A percentile compares a stretch with the other conserved stretches of the same genome.
phyloP scores from a whole-genome alignment of 53 echinoderm and acorn worm species.

The Paracentrotus lividus region DNA sequence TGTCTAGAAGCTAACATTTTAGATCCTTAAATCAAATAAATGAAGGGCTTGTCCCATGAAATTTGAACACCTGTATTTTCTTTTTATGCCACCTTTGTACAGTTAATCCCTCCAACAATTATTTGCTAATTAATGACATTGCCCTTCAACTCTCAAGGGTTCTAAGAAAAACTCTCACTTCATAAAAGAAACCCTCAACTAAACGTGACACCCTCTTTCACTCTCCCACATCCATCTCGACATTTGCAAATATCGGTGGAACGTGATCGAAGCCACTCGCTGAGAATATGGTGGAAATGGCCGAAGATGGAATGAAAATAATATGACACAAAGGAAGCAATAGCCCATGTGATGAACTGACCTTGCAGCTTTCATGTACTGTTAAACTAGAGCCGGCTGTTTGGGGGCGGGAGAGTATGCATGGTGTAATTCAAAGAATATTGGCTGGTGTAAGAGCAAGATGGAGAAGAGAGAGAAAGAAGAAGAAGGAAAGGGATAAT shows the following conservation, averaged over 20 bases:
- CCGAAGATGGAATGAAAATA: constrained; percentile 32
- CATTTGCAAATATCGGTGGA: neutral
- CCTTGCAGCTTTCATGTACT: constrained; percentile 35
- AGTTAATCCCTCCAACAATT: neutral
- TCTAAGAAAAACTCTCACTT: neutral
- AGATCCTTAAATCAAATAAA: neutral
- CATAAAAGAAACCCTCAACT: too few relatives aligned
- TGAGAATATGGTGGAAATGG: neutral
- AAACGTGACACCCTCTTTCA: neutral
- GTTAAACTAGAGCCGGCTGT: constrained; percentile 44
- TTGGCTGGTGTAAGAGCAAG: neutral
- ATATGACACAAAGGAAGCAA: constrained; percentile 48
- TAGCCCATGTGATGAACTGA: constrained; percentile 15
- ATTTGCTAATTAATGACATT: neutral
- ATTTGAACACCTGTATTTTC: neutral
- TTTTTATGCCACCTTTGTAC: neutral
- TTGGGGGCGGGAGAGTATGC: neutral
- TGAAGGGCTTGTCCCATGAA: neutral
- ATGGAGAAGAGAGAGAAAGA: constrained; percentile 11
- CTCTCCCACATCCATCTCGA: neutral
- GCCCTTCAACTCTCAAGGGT: neutral
- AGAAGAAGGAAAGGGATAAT: neutral
- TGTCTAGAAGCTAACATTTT: neutral
- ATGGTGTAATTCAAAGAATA: neutral
- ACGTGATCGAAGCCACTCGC: constrained; percentile 37